These are phyloP conservation scores for Anolis apletophallus DNA, from an alignment of 2,797 vertebrate species.

Conservation along the genomic window DNA sequence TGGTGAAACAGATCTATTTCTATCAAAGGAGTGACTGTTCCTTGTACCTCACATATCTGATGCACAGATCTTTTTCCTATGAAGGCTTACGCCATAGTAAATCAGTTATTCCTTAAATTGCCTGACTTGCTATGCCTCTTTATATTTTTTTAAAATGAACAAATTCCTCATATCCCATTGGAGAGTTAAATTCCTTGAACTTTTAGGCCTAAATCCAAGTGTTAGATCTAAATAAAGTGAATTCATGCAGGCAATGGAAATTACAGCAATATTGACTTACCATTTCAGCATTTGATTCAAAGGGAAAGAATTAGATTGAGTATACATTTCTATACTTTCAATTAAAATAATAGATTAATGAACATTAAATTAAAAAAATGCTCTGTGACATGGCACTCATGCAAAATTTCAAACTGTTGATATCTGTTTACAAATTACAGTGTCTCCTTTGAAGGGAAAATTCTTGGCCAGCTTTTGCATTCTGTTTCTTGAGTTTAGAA, in stretches of 20 bases:
- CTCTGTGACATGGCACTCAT: not conserved
- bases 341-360: not conserved
- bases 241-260: no score
- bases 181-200: constrained; percentile 24
- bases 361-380: not conserved
- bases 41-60: not conserved
- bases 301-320: not conserved
- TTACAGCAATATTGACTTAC: no score
- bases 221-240: no score
- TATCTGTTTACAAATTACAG: not conserved
- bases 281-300: no score
- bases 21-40: constrained; percentile 12
- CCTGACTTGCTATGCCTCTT: not conserved
- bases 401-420: not conserved
- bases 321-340: constrained; percentile 20
- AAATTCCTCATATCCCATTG: constrained; percentile 3
- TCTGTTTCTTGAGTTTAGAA: not conserved
- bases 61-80: constrained; percentile 4
- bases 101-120: not conserved
- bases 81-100: constrained; percentile 7
- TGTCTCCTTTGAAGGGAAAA: not conserved
- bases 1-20: not conserved
- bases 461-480: not conserved
- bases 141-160: not conserved
- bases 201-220: not conserved